A percentile compares a stretch with the other conserved stretches of the same genome.
Evolutionary conservation across 2,797 vertebrate genomes (phyloP).

Genomic region (Oreochromis grahami): DNA sequence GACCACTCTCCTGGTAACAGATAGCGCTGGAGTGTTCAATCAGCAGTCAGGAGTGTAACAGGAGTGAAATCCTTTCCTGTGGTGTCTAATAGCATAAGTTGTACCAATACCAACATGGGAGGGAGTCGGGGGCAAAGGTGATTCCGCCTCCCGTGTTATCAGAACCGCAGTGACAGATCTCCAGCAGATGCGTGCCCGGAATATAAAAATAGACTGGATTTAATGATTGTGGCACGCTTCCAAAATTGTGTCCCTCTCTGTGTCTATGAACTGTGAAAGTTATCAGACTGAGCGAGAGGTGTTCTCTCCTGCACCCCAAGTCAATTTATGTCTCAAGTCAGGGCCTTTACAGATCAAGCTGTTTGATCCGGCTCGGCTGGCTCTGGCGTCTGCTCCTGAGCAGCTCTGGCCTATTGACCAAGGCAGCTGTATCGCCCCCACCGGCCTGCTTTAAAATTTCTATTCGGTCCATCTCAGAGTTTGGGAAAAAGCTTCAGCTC

Average conservation of each 20-base stretch:
- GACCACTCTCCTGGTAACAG: slow-evolving; percentile 45
- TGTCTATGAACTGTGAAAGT: slow-evolving; percentile 62
- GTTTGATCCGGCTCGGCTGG: slow-evolving; percentile 57
- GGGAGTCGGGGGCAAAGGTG: slow-evolving; percentile 49
- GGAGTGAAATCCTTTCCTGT: slow-evolving; percentile 55
- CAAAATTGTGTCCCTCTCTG: slow-evolving; percentile 40
- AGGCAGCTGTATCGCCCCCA: slow-evolving; percentile 34
- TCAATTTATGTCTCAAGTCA: slow-evolving; percentile 64
- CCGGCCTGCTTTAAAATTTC: slow-evolving; percentile 26
- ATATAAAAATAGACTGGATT: slow-evolving; percentile 47
- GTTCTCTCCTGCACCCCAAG: slow-evolving; percentile 26
- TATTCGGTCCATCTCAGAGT: slow-evolving; percentile 43
- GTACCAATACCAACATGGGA: slow-evolving; percentile 35
- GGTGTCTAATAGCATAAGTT: slow-evolving; percentile 57
- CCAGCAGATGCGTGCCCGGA: slow-evolving; percentile 28
- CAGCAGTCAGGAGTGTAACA: slow-evolving; percentile 52
- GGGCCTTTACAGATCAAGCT: slow-evolving; percentile 61
- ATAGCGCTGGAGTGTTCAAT: slow-evolving; percentile 56
- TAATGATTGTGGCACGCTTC: slow-evolving; percentile 60
- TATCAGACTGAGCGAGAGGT: slow-evolving; percentile 42
- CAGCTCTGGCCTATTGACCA: slow-evolving; percentile 64
- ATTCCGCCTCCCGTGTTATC: slow-evolving; percentile 49
- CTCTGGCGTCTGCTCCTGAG: slow-evolving; percentile 46
- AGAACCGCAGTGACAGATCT: slow-evolving; percentile 50
- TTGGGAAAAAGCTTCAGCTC: slow-evolving; percentile 10